phyloP scores from a whole-genome alignment of 2,113 vertebrate genomes.

The Eleginops maclovinus region DNA sequence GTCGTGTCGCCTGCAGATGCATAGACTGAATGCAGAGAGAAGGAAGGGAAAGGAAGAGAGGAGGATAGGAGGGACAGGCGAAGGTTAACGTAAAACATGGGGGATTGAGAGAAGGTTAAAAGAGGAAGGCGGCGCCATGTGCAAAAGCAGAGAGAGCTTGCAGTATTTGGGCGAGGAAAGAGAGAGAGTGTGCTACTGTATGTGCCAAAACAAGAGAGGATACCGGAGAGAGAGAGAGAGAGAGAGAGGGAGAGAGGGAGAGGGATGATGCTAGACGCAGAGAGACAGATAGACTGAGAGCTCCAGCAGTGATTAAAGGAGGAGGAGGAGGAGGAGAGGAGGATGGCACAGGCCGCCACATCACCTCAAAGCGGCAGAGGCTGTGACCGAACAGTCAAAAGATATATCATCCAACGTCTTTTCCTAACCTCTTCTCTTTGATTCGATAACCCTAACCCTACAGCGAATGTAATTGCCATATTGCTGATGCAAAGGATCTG shows the following conservation, averaged over 20 bases:
- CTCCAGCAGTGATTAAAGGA: conserved; percentile 39
- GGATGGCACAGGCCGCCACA: neutral
- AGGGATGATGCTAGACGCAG: conserved; percentile 8
- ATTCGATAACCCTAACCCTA: too few species aligned
- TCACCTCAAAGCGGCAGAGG: conserved; percentile 5
- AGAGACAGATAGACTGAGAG: conserved; percentile 47
- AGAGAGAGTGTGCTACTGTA: conserved; percentile 26
- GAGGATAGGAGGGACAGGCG: neutral
- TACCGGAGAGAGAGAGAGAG: conserved; percentile 2
- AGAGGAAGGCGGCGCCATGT: conserved; percentile 27
- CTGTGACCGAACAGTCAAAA: too few species aligned
- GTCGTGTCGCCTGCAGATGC: conserved; percentile 72
- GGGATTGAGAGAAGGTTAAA: neutral
- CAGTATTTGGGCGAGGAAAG: neutral
- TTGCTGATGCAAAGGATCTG: too few species aligned
- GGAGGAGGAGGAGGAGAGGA: conserved; percentile 9
- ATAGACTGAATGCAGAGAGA: conserved; percentile 74
- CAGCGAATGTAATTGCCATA: too few species aligned
- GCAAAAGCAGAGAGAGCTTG: conserved; percentile 23
- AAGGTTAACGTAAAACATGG: conserved; percentile 1
- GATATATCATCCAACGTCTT: too few species aligned
- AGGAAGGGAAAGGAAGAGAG: neutral
- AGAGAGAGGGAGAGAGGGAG: conserved; percentile 5
- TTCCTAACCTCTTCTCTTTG: too few species aligned
- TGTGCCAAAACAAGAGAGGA: conserved; percentile 30